Evolutionary conservation across 2,113 vertebrate species (phyloP).

Genomic region (Hipposideros armiger): DNA sequence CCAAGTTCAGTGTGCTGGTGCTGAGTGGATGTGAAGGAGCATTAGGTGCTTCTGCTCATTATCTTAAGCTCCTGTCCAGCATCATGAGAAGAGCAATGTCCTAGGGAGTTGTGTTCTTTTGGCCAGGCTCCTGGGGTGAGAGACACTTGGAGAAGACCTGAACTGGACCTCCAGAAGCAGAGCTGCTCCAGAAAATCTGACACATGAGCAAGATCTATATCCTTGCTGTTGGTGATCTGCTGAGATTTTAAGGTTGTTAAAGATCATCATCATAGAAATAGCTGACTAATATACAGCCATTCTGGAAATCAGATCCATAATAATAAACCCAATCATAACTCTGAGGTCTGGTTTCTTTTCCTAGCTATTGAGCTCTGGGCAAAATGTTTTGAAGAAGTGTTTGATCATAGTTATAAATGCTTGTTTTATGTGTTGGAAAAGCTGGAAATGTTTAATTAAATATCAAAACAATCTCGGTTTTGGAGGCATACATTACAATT

Average conservation of each 20-base stretch:
- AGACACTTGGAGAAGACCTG: background rate
- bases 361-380: background rate
- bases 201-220: background rate
- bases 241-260: background rate
- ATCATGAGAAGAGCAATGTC: background rate
- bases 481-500: background rate
- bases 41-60: background rate
- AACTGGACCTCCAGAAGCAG: background rate
- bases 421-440: slow-evolving; percentile 10
- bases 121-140: background rate
- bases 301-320: background rate
- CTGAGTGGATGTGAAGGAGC: background rate
- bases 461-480: background rate
- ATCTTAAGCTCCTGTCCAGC: background rate
- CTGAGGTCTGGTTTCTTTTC: background rate
- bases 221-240: background rate
- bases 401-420: background rate
- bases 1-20: background rate
- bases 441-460: background rate
- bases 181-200: background rate
- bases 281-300: background rate
- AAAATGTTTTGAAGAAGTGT: background rate
- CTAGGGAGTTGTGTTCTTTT: background rate
- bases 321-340: background rate
- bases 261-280: background rate